Base-by-base conservation (phyloP, 2,888 invertebrate species). In the Zygaena filipendulae region DNA sequence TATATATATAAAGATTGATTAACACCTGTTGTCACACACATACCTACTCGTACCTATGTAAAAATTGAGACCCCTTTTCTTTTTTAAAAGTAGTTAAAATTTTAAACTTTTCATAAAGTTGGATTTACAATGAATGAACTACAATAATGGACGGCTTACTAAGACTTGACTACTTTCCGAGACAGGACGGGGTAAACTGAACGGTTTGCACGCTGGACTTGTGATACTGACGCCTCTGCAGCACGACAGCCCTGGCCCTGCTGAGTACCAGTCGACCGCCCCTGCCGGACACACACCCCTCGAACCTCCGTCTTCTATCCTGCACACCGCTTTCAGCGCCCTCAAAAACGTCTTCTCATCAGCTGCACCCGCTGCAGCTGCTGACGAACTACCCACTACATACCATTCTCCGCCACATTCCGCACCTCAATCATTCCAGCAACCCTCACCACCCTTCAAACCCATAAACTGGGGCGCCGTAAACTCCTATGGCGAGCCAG, bases 111-210 rank as follows among this genome's bases (percentile, higher is more conserved):
- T n/a, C n/a, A n/a, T n/a, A n/a, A n/a, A n/a, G n/a, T n/a, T n/a
- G n/a, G n/a, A n/a, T n/a, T n/a, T n/a, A n/a, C n/a, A n/a, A n/a
- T n/a, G n/a, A n/a, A n/a, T n/a, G n/a, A n/a, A n/a, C n/a, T n/a
- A n/a, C n/a, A n/a, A n/a, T n/a, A n/a, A n/a, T n/a, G n/a, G n/a
- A n/a, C n/a, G n/a, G n/a, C 22, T 27, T 48, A 52, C 47, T 53
- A 40, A 42, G 52, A 52, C 47, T 38, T 41, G 29, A 46, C 43
- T 40, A 38, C 49, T 69, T 70, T 72, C 52, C 67, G 72, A 71
- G 75, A 67, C 77, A 77, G 79, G 77, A 52, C 64, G 69, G 40
- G 62, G 64, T 47, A 72, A 64, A 62, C 64, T 75, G 58, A 64
- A 51, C 52, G 79, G 79, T 40, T 56, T 72, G 27, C 79, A 75